Base-by-base conservation (phyloP, 2,113 vertebrate species). In the Nettapus auritus region DNA sequence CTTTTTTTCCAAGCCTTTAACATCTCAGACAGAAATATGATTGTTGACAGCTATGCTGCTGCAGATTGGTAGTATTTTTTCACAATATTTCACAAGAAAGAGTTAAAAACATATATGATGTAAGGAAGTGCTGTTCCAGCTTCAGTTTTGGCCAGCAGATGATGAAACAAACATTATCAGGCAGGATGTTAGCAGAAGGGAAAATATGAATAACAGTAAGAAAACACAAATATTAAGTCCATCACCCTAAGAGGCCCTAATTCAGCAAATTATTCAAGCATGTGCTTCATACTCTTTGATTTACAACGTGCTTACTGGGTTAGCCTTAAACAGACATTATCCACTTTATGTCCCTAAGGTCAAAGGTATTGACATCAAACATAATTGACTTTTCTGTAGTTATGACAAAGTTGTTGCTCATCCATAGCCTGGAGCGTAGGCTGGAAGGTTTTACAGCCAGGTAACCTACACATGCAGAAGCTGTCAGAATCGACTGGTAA, bases 81-180 rank as follows among this genome's bases (percentile, higher is more conserved):
- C 95, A 88, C 57, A 92, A 71, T 60, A 57, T 96, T 97, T 94
- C 62, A 89, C 70, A 97, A 91, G 92, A 91, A 97, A 92, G 86
- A 97, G 98, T 98, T 98, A 98, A 98, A 98, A 98, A 75, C 81
- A 96, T 96, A 97, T 91, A 98, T 99, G 99, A 99, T 98, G 98
- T 99, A 97, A 99, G 97, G 98, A 98, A 98, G 97, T 96, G 97
- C 97, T 94, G 97, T 97, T 99, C 98, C 98, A 97, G 68, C 96
- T 94, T 97, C 74, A 95, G 84, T 96, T 98, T 98, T 98, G 98
- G 97, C 97, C 98, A 98, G 98, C 98, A 99, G 98, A 99, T 99
- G 99, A 97, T 98, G 95, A 98, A 95, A 80, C 57, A 98, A 97
- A 97, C 42, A 40, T 79, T 64, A 91, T 93, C 88, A 92, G 40